A percentile compares a stretch with the other conserved stretches of the same genome.
Evolutionary conservation across 2,888 invertebrate genomes (phyloP).

Genomic region (Chrysopilus asiliformis): DNA sequence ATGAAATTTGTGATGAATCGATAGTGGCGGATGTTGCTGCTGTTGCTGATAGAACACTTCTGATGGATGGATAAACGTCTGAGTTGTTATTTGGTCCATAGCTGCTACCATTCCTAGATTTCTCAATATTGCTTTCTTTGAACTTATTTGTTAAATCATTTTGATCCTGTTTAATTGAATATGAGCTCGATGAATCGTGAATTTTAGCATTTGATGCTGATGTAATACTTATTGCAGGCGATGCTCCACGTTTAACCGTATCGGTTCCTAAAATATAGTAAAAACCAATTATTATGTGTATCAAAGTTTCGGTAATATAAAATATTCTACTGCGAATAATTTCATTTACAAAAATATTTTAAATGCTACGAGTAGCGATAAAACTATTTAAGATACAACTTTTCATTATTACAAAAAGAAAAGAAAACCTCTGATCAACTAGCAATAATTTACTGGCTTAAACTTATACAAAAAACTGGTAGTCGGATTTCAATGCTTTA

Average conservation of each 20-base stretch:
- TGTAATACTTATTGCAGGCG: constrained; percentile 23
- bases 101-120: constrained; percentile 8
- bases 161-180: constrained; percentile 25
- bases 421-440: too few species aligned
- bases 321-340: neutral
- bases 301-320: too few species aligned
- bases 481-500: too few species aligned
- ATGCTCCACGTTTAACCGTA: constrained; percentile 36
- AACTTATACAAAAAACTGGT: too few species aligned
- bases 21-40: constrained; percentile 1
- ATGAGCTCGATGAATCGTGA: constrained; percentile 32
- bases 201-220: constrained; percentile 31
- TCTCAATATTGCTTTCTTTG: constrained; percentile 13
- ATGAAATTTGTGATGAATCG: neutral
- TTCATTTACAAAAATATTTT: too few species aligned
- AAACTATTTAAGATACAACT: too few species aligned
- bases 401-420: too few species aligned
- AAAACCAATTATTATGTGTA: too few species aligned
- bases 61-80: constrained; percentile 11
- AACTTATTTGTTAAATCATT: constrained; percentile 8
- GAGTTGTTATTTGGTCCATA: constrained; percentile 16
- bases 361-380: too few species aligned
- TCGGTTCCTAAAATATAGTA: constrained; percentile 33
- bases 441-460: too few species aligned
- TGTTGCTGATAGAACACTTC: constrained; percentile 11